Evolutionary conservation across 2,888 invertebrate species (phyloP).

Genomic region (Nineta flava): DNA sequence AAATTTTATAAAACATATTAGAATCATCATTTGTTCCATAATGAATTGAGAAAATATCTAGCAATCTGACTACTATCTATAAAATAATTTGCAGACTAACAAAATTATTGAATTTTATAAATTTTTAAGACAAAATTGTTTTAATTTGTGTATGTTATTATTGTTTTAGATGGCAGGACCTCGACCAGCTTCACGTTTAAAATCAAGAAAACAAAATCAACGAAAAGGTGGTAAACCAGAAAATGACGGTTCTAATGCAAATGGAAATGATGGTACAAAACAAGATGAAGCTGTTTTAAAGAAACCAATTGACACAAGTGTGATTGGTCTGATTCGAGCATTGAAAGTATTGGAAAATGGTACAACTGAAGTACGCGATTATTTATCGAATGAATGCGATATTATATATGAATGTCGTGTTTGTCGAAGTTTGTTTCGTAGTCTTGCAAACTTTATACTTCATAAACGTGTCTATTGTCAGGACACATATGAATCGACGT

Average conservation of each 20-base stretch:
- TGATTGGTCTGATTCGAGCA: constrained; percentile 53
- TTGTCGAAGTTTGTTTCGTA: constrained; percentile 73
- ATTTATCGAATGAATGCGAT: constrained; percentile 72
- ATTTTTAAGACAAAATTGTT: no score
- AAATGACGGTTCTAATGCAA: constrained; percentile 1
- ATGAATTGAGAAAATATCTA: no score
- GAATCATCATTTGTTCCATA: no score
- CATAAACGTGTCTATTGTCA: constrained; percentile 77
- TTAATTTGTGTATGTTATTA: background rate
- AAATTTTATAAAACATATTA: no score
- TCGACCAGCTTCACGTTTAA: constrained; percentile 2
- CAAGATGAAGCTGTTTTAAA: constrained; percentile 29
- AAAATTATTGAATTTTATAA: no score
- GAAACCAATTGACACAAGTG: constrained; percentile 51
- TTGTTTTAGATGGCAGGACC: constrained; percentile 3
- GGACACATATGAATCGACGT: constrained; percentile 33
- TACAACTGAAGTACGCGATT: constrained; percentile 56
- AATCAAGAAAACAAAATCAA: background rate
- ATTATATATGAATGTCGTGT: constrained; percentile 78
- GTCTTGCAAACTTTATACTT: constrained; percentile 72
- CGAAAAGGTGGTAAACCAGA: constrained; percentile 3
- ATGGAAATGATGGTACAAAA: constrained; percentile 12
- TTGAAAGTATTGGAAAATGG: constrained; percentile 56
- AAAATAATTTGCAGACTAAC: no score
- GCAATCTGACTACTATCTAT: no score